Conservation (phyloP, 23 tunicate species). For the Ascidia mentula region DNA sequence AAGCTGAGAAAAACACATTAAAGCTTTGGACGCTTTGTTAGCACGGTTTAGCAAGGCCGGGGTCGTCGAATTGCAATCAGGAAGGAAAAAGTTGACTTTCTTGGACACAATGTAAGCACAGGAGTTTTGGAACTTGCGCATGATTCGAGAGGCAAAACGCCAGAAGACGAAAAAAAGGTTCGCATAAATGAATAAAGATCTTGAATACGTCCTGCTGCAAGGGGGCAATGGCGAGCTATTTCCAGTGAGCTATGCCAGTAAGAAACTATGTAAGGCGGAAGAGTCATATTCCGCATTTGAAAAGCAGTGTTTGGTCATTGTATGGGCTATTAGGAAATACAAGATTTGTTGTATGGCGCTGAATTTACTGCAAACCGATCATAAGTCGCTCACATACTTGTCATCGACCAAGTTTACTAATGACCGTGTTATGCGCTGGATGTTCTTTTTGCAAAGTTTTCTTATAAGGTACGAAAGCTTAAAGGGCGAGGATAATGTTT, state of each 20-base stretch:
- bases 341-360: no score
- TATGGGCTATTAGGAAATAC: conserved; percentile 23
- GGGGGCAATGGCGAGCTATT: background rate
- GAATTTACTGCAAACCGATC: conserved; percentile 20
- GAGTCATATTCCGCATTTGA: conserved; percentile 14
- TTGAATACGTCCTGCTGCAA: no score
- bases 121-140: no score
- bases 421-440: conserved; percentile 11
- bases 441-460: no score
- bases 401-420: background rate
- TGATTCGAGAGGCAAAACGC: no score
- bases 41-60: background rate
- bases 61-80: conserved; percentile 5
- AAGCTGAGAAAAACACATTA: background rate
- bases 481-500: no score
- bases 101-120: background rate
- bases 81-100: background rate
- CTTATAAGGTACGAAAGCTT: no score
- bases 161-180: no score
- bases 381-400: conserved; percentile 6
- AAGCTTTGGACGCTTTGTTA: conserved; percentile 1
- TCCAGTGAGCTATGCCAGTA: conserved; percentile 33
- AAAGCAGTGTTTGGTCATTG: background rate
- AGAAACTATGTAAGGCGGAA: conserved; percentile 10
- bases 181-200: no score